phyloP scores from a whole-genome alignment of 2,113 vertebrate genomes.

The Atherinomorus stipes region DNA sequence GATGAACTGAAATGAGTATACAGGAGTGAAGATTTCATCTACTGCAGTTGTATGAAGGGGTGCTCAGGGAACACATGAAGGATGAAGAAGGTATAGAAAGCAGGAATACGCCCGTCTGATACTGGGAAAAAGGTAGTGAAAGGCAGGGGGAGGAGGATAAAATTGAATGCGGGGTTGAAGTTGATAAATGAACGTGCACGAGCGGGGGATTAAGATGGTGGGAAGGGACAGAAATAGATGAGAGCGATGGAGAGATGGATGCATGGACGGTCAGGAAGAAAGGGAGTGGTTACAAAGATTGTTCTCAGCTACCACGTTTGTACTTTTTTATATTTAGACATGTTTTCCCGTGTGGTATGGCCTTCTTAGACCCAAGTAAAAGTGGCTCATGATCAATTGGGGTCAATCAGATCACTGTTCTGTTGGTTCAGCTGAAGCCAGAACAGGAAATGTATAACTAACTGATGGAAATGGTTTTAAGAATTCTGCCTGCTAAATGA shows the following conservation, averaged over 20 bases:
- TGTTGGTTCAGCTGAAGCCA: no score
- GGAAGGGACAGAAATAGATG: neutral
- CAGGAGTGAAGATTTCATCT: neutral
- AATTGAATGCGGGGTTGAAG: slow-evolving; percentile 25
- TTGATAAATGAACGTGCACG: slow-evolving; percentile 10
- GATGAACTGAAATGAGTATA: neutral
- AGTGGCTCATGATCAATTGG: neutral
- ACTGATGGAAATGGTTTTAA: no score
- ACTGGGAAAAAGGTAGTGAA: neutral
- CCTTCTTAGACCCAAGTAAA: slow-evolving; percentile 1
- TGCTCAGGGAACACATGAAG: neutral
- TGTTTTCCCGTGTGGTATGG: neutral
- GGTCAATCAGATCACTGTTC: no score
- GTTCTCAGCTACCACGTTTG: neutral
- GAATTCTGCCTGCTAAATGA: no score
- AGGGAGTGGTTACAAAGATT: no score
- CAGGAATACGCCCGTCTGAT: neutral
- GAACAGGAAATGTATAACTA: no score
- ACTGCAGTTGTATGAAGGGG: neutral
- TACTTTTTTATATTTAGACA: neutral
- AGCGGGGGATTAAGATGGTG: slow-evolving; percentile 13
- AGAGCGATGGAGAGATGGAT: neutral
- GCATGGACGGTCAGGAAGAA: neutral
- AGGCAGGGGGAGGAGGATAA: neutral
- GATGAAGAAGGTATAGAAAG: neutral